These are phyloP conservation scores for Nasonovia ribisnigri DNA, from an alignment of 2,888 invertebrate species.

Conservation along the genomic window DNA sequence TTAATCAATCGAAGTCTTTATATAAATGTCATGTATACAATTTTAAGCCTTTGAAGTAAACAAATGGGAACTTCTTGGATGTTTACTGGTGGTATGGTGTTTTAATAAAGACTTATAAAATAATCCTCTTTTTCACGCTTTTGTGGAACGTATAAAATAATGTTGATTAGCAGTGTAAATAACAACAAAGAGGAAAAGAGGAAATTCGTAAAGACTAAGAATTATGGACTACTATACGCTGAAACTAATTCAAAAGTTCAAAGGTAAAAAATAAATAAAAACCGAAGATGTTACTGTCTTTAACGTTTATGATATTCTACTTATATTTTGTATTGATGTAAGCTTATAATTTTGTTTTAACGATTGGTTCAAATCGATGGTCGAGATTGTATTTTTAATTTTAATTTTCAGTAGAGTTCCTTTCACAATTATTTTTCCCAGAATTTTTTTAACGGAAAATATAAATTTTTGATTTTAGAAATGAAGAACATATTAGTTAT, in stretches of 20 bases:
- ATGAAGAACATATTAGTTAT: neutral
- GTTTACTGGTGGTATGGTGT: neutral
- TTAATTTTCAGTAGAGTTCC: neutral
- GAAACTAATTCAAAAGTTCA: neutral
- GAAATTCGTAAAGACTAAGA: neutral
- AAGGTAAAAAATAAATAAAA: neutral
- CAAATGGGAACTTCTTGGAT: neutral
- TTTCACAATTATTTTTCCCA: neutral
- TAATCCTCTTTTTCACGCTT: conserved; percentile 14
- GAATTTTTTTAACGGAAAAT: neutral
- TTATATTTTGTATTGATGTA: neutral
- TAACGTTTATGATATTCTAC: neutral
- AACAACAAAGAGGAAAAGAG: neutral
- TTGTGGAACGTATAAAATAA: neutral
- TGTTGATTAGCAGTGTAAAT: neutral
- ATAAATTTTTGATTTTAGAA: neutral
- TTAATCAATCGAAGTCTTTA: conserved; percentile 2
- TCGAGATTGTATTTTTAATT: neutral
- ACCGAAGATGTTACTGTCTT: neutral
- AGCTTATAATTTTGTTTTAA: neutral
- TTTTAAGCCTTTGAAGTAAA: neutral
- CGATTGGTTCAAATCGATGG: neutral
- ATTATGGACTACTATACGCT: neutral
- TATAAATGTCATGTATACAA: neutral
- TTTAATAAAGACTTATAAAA: conserved; percentile 24